Conservation (phyloP, 1,140 invertebrate species). For the Drosophila busckii region DNA sequence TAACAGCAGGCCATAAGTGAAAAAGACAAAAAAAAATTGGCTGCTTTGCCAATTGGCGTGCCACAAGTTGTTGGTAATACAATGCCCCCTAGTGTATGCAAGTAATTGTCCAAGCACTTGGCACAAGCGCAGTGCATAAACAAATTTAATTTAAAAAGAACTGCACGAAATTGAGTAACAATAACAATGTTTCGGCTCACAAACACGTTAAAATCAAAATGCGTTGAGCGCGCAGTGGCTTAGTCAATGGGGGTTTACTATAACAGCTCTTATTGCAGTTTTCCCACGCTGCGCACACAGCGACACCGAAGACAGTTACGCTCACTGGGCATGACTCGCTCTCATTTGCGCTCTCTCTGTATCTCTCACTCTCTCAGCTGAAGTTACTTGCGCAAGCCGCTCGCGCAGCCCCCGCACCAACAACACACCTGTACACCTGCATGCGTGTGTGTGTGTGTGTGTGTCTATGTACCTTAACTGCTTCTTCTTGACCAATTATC, state of each 20-base stretch:
- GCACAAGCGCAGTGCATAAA: not conserved
- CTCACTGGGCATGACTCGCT: conserved; percentile 58
- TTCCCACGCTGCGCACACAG: conserved; percentile 60
- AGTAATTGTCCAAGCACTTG: not conserved
- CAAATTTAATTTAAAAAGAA: not conserved
- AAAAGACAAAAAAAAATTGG: conserved; percentile 1
- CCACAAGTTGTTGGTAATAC: conserved; percentile 36
- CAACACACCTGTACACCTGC: conserved; percentile 40
- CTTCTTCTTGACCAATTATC: conserved; percentile 54
- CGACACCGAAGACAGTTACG: conserved; percentile 54
- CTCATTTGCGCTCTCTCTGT: conserved; percentile 6
- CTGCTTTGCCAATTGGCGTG: conserved; percentile 51
- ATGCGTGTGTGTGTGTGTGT: conserved; percentile 1
- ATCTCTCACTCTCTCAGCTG: not conserved
- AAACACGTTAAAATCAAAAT: not conserved
- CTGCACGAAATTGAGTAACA: conserved; percentile 2
- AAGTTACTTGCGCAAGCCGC: conserved; percentile 58
- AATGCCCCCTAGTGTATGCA: conserved; percentile 17
- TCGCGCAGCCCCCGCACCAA: conserved; percentile 42
- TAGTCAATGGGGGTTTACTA: conserved; percentile 15
- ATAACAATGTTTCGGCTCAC: conserved; percentile 5
- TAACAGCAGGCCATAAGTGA: conserved; percentile 4
- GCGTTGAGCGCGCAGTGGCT: conserved; percentile 5
- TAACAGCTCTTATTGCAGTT: conserved; percentile 32
- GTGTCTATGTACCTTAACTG: conserved; percentile 21